Evolutionary conservation across 2,888 invertebrate genomes (phyloP), one percentile per base, ranked within the genome.

Genomic region (Oligia latruncula): DNA sequence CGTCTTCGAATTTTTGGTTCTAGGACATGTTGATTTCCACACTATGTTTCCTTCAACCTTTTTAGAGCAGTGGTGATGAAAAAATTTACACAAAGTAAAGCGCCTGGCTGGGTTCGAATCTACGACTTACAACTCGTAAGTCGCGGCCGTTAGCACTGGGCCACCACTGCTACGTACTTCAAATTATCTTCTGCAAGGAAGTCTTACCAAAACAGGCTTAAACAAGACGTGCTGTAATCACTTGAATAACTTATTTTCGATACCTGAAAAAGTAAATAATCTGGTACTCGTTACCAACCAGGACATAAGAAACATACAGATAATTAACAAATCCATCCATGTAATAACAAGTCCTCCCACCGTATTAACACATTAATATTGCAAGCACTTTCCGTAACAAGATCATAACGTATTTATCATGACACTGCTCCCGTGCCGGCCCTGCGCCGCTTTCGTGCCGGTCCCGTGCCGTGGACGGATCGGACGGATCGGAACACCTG

Each of bases 361-460:
- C 71, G 68, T 72, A 82, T 81, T 78, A 77, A 80, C 78, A 35
- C 55, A 87, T 88, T 82, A 87, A 88, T 86, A 79, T 83, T 88
- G 85, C 87, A 88, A 82, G 55, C 46, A 35, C 40, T 78, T 77
- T 65, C 79, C 66, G 77, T 82, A 88, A 85, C 87, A 77, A 88
- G 85, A 84, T 88, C 81, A 87, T 88, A 88, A 88, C 55, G 55
- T 88, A 88, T 88, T 87, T 82, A 88, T 83, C 71, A 71, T 68
- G 67, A 79, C 72, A 83, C 73, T 43, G 70, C 62, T 78, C 49
- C 77, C 58, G 71, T 71, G 64, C 40, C 76, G 80, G 23, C 5
- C 40, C 67, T 75, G 62, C 17, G n/a, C n/a, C 83, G 68, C 40
- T 46, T 13, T 62, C 64, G 64, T 49, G 55, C 49, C 78, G 68